Evolutionary conservation across 2,113 vertebrate genomes (phyloP).

Genomic region (Lasiurus cinereus): DNA sequence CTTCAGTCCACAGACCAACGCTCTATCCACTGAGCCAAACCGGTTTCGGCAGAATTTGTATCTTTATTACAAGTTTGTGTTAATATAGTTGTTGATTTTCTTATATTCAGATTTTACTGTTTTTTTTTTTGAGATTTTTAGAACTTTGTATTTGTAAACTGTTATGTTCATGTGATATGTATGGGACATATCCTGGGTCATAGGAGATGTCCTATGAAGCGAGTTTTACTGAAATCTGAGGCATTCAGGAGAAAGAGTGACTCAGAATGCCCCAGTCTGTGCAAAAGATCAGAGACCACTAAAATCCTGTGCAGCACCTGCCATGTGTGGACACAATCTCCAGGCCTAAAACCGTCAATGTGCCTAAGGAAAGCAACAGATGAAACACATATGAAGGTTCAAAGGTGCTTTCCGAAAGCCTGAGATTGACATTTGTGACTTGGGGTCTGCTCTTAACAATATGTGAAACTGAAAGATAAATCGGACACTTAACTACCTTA

Average conservation of each 20-base stretch:
- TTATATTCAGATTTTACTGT: neutral
- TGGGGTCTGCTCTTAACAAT: neutral
- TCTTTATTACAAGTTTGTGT: neutral
- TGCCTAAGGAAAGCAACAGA: neutral
- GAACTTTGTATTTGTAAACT: neutral
- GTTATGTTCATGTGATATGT: neutral
- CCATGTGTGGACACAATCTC: neutral
- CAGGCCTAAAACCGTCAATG: accelerated
- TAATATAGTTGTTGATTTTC: slow-evolving; percentile 42
- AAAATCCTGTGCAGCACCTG: neutral
- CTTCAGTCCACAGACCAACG: too few relatives aligned
- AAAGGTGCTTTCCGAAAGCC: neutral
- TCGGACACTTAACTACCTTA: slow-evolving; percentile 44
- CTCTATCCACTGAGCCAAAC: too few relatives aligned
- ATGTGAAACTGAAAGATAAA: slow-evolving; percentile 52
- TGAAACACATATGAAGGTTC: neutral
- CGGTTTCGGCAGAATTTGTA: neutral
- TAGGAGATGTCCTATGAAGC: neutral
- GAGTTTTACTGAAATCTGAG: neutral
- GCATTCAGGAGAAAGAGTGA: neutral
- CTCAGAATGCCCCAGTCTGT: neutral
- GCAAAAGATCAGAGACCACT: neutral
- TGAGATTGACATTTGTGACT: slow-evolving; percentile 1
- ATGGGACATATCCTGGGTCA: neutral
- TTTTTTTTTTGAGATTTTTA: neutral